Evolutionary conservation across 1,140 invertebrate genomes (phyloP), one percentile per base, ranked within the genome.

Genomic region (Metopolophium dirhodum): DNA sequence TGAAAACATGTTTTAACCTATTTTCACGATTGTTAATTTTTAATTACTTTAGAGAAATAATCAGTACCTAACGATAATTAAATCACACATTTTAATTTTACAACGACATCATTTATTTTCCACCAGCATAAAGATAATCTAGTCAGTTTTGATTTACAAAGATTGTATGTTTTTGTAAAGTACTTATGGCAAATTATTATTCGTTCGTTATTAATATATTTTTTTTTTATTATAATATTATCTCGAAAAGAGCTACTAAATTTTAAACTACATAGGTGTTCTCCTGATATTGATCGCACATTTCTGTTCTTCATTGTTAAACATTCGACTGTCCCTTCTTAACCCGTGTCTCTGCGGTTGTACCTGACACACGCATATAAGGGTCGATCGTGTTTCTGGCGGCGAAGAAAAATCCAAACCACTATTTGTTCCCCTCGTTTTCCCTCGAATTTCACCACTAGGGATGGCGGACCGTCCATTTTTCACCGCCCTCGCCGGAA

Each of bases 261-360:
- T 88, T 23, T 88, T 54, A 9, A 51, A 54, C n/a, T 7, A 30
- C 7, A 22, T 23, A 4, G 7, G 37, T 20, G 49, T 89, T 89
- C 11, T 57, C 20, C 1, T 35, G 20, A 57, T 90, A 90, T 90
- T 68, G 54, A 90, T 90, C 89, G 35, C 20, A 41, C 6, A 61
- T 51, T 49, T 35, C 47, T 54, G 51, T 90, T 61, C 89, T 68
- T 68, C 89, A 90, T 90, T 90, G 57, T 68, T 90, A 90, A 90
- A 90, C 37, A 90, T 90, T 90, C 37, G 7, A 68, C 54, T 90
- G 26, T 90, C 54, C 54, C 54, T 68, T n/a, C 89, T 68, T 51
- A n/a, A 90, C 89, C 54, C 57, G 37, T 61, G 57, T 89, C 51
- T 57, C 14, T 61, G 89, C 26, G 37, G 54, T 45, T 45, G 26